Base-by-base conservation (phyloP, 2,888 invertebrate genomes). In the Acrocyrtus sp. region DNA sequence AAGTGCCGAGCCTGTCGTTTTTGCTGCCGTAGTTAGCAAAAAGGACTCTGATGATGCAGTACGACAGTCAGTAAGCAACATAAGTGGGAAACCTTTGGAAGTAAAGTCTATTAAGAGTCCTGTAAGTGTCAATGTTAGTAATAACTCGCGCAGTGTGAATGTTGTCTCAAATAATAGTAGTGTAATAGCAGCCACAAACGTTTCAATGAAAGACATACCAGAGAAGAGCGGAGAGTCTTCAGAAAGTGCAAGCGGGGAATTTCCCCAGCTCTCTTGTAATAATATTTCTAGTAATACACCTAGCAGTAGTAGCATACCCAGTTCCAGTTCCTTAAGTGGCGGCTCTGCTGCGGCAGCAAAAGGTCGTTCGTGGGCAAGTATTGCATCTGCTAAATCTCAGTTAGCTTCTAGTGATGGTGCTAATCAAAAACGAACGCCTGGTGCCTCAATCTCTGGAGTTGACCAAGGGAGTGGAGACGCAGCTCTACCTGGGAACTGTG, bases 281-380 rank as follows among this genome's bases (percentile, higher is more conserved):
- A 45, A 19, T 58, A 41, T 15, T 58, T 39, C 21, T 17, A 61
- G 50, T 65, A 61, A 22, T 51, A 61, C 45, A 34, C 2, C 27
- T 12, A 17, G 57, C 17, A 41, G 26, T 50, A 58, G 24, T 15
- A 34, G 39, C 27, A 21, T 56, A 26, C 53, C 56, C 58, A 27
- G 29, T 41, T 62, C 68, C 8, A 62, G 45, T 45, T 50, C 21
- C 27, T n/a, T 24, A 12, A 56, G 29, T 56, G 24, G 47, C 15
- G 26, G 24, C 15, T 17, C 12, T 8, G 51, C 66, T 41, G 48
- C 19, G 29, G 41, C 68, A 3, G 34, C 57, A 19, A 63, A 58
- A 24, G 62, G 74, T 10, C 70, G 78, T 15, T 81, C 81, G 0
- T 81, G 80, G 80, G 81, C 80, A 10, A 80, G 77, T 58, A 79